These are phyloP conservation scores for Prietella phreatophila DNA, from an alignment of 2,113 vertebrate species.

Conservation along the genomic window DNA sequence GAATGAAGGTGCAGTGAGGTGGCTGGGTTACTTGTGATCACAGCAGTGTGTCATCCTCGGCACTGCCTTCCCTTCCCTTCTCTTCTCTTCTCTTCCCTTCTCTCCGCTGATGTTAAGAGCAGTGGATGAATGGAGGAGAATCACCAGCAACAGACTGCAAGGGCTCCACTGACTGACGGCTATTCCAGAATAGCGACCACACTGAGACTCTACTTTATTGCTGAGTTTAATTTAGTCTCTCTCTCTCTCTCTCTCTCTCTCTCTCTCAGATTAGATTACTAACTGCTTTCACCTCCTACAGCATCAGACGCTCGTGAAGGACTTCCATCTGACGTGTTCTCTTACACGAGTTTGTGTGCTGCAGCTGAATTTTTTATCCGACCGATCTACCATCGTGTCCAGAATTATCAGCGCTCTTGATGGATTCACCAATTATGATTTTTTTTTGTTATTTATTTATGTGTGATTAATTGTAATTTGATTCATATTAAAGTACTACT, in stretches of 20 bases:
- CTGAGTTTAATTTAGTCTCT: background rate
- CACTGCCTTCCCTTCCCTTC: background rate
- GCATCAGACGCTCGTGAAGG: background rate
- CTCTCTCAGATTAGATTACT: background rate
- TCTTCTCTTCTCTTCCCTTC: too few relatives aligned
- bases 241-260: background rate
- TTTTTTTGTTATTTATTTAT: background rate
- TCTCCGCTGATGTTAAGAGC: constrained; percentile 18
- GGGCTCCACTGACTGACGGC: background rate
- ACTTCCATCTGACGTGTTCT: background rate
- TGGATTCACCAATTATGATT: background rate
- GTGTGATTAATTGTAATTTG: background rate
- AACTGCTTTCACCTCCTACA: background rate
- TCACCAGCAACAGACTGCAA: constrained; percentile 19
- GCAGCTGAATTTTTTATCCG: background rate
- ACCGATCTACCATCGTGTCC: background rate
- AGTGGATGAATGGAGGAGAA: constrained; percentile 1
- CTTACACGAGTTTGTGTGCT: background rate
- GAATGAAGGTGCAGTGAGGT: background rate
- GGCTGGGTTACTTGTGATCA: constrained; percentile 18
- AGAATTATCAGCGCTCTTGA: background rate
- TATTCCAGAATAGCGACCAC: background rate
- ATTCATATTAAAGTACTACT: background rate
- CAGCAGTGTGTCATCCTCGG: constrained; percentile 38
- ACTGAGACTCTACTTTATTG: background rate